Percentiles rank a stretch among this genome's conserved stretches.
phyloP scores from a whole-genome alignment of 2,113 vertebrate species.

The Calidris pygmaea region DNA sequence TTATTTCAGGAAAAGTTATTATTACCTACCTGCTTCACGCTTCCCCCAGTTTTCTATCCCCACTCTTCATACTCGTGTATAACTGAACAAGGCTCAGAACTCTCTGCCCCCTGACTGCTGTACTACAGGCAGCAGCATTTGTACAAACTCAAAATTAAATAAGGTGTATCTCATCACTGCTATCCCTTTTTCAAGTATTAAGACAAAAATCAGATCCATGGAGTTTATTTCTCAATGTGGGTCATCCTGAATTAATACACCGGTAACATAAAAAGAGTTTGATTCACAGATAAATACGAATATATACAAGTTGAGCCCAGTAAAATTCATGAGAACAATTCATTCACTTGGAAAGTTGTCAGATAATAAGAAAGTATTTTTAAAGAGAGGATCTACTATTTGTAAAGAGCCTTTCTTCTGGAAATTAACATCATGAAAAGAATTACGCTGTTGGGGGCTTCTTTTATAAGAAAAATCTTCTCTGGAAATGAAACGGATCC shows the following conservation, averaged over 20 bases:
- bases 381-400: neutral
- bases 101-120: neutral
- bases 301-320: neutral
- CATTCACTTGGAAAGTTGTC: neutral
- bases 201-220: neutral
- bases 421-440: neutral
- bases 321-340: neutral
- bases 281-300: neutral
- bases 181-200: neutral
- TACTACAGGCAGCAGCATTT: neutral
- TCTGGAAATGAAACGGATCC: neutral
- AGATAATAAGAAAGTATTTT: neutral
- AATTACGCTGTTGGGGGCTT: neutral
- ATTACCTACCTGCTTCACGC: neutral
- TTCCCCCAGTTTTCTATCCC: neutral
- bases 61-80: rapidly evolving
- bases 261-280: neutral
- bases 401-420: neutral
- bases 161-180: neutral
- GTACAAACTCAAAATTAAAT: neutral
- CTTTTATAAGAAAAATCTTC: neutral
- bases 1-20: neutral
- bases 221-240: neutral
- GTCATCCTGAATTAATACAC: neutral
- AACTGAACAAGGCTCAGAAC: neutral